Base-by-base conservation (phyloP, 2,888 invertebrate species). In the Cryptops parisi region DNA sequence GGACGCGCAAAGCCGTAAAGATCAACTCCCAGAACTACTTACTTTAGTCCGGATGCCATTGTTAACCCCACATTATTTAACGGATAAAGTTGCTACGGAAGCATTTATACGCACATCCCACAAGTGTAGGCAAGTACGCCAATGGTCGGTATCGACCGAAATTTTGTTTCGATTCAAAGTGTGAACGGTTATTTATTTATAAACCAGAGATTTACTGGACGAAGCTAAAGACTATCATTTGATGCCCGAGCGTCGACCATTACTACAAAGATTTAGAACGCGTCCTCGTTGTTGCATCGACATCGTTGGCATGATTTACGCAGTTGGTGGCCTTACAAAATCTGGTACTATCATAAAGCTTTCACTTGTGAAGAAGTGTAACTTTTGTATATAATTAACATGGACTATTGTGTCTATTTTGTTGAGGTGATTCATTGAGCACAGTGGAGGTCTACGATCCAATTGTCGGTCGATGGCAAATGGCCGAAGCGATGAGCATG, bases 161-260 rank as follows among this genome's bases (percentile, higher is more conserved):
- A 47, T 57, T 19, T 39, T 47, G 19, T 65, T 66, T 25, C 19
- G 15, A 6, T 23, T 47, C 19, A 9, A 40, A 23, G 25, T 55
- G 54, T 54, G 27, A 41, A 47, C 46, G 48, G 19, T 40, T 47
- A 53, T 58, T 6, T 48, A 5, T 5, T 47, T 43, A 24, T 44
- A 19, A 25, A 27, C 23, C 64, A 80, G 82, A 60, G 87, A 89
- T 71, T 71, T 88, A 46, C 67, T 90, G 50, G 89, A 90, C 67
- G 89, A 88, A 69, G 89, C 89, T 1, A 78, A 84, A 65, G 87
- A 88, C 64, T 90, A 83, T 67, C 85, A 88, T 67, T 70, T 89
- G 54, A 81, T 90, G 75, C 90, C 89, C 1, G 87, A 89, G 67
- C 72, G 88, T 57, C 72, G 87, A 5, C 76, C 79, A n/a, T 66